Base-by-base conservation (phyloP, 2,888 invertebrate species). In the Epinotia brunnichana region DNA sequence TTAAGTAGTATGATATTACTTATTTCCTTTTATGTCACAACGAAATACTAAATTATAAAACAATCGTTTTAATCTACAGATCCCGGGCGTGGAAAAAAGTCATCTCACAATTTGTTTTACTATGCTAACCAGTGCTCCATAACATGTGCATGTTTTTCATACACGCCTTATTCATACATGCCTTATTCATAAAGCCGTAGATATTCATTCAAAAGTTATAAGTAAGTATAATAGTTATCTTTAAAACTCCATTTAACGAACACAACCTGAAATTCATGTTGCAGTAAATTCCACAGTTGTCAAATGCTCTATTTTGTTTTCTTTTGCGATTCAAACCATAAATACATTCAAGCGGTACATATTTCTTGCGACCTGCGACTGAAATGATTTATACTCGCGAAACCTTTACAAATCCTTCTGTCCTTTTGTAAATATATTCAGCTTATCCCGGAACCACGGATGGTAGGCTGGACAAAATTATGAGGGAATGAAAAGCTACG, bases 381-480 rank as follows among this genome's bases (percentile, higher is more conserved):
- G 71, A 59, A 74, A 71, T 78, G 77, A 77, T 77, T 76, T 78
- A 76, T 77, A 59, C 60, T 66, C 69, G 66, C 64, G 69, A 41
- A 63, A 59, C 70, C 74, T 69, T 72, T 56, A 62, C 69, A 61
- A 61, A 67, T 44, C 70, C 70, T 62, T 60, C 64, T 70, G 68
- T 75, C 73, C 67, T 63, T 69, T 72, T 68, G 61, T 72, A 67
- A 71, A 72, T 72, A 68, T 48, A 64, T 64, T 63, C 57, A 56
- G 62, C 67, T 68, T 60, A 72, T 61, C 61, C 60, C 48, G 72
- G 72, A 67, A 62, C n/a, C 53, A 68, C 56, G 72, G 48, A 51
- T 56, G 61, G 61, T 13, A 51, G 56, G 39, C 17, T 68, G 72
- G 60, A 66, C 70, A 70, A 15, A 72, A 72, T 72, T 72, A 71